Evolutionary conservation across 2,888 invertebrate species (phyloP).

Genomic region (Dryobota labecula): DNA sequence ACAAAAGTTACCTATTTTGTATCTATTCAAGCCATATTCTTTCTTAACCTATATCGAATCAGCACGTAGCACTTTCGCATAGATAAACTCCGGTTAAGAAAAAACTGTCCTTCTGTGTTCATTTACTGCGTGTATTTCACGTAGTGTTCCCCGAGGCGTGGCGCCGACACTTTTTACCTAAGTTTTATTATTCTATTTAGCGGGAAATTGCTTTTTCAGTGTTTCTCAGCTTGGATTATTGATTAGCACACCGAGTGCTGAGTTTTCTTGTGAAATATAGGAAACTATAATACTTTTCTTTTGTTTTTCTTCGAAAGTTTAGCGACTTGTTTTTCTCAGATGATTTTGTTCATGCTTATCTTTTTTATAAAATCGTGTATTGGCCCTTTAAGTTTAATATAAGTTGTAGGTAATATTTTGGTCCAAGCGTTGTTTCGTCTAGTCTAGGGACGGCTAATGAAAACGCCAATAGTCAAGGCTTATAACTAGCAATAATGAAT

Average conservation of each 20-base stretch:
- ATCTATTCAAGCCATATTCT: no score
- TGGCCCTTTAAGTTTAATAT: no score
- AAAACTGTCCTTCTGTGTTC: constrained; percentile 9
- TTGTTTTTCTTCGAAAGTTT: constrained; percentile 12
- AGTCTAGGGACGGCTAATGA: no score
- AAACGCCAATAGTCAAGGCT: no score
- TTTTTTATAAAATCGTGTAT: no score
- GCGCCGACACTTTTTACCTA: constrained; percentile 60
- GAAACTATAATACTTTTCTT: constrained; percentile 25
- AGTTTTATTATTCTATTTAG: constrained; percentile 64
- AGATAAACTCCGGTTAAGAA: neutral
- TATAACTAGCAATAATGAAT: no score
- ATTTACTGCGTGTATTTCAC: neutral
- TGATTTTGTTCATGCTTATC: neutral
- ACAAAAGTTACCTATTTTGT: no score
- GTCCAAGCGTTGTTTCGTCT: no score
- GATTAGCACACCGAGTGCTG: constrained; percentile 41
- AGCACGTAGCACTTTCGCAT: neutral
- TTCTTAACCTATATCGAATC: neutral
- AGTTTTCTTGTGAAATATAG: constrained; percentile 40
- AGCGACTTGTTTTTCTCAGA: neutral
- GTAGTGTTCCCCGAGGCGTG: constrained; percentile 51
- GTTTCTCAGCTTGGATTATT: constrained; percentile 58
- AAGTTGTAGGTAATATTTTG: no score
- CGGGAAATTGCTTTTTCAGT: constrained; percentile 62